These are phyloP conservation scores for Etheostoma spectabile DNA, from an alignment of 2,113 vertebrate species.

Conservation along the genomic window DNA sequence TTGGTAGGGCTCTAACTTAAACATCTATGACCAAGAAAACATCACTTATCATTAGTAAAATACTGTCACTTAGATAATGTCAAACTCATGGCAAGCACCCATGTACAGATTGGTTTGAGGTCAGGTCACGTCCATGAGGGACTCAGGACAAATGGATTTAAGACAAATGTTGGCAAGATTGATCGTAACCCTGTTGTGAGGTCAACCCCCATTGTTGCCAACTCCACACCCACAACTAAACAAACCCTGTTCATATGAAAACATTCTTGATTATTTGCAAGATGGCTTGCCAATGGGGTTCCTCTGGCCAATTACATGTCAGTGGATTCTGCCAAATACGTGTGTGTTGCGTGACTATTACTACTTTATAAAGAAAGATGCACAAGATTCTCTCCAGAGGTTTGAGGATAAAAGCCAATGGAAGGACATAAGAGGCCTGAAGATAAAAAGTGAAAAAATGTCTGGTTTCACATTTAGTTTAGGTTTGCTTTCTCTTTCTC, in stretches of 20 bases:
- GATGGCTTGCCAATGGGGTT: neutral
- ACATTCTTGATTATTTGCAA: neutral
- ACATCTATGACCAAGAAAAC: neutral
- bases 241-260: neutral
- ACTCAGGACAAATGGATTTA: no score
- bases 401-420: neutral
- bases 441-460: neutral
- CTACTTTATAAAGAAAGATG: neutral
- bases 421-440: neutral
- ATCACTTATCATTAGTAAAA: neutral
- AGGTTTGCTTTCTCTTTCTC: neutral
- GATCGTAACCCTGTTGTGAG: neutral
- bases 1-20: neutral
- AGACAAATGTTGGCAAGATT: neutral
- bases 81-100: neutral
- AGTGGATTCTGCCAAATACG: neutral
- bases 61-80: neutral
- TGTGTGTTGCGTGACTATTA: neutral
- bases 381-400: neutral
- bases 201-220: neutral
- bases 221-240: neutral
- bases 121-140: no score
- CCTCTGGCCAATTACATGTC: neutral
- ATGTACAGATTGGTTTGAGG: neutral
- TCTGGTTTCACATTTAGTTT: neutral